Conservation (phyloP, 2,888 invertebrate genomes). For the Argynnis bischoffii region DNA sequence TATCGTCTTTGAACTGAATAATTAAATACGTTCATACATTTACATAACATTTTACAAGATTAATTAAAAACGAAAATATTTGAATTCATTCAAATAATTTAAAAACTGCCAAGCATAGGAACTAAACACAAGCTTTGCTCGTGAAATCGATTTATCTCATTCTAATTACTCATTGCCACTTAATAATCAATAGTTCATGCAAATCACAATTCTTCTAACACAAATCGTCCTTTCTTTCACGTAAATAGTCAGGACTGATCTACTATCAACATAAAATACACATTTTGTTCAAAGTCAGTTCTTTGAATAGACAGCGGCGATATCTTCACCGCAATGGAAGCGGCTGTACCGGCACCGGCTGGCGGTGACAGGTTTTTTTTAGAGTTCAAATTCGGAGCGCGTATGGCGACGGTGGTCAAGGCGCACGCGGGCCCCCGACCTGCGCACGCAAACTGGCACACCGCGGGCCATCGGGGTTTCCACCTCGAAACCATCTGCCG, state of each 20-base stretch:
- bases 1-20: slow-evolving; percentile 16
- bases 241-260: slow-evolving; percentile 51
- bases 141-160: slow-evolving; percentile 58
- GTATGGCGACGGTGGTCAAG: slow-evolving; percentile 76
- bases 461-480: slow-evolving; percentile 61
- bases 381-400: slow-evolving; percentile 79
- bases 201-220: slow-evolving; percentile 48
- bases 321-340: slow-evolving; percentile 42
- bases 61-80: slow-evolving; percentile 23
- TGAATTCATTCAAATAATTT: slow-evolving; percentile 21
- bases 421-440: slow-evolving; percentile 64
- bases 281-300: slow-evolving; percentile 49
- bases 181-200: slow-evolving; percentile 51
- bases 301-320: slow-evolving; percentile 59
- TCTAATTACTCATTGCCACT: slow-evolving; percentile 56
- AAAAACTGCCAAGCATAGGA: slow-evolving; percentile 61
- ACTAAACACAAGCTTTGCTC: slow-evolving; percentile 80
- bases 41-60: slow-evolving; percentile 20
- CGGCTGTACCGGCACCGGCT: slow-evolving; percentile 37
- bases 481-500: slow-evolving; percentile 68
- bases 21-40: slow-evolving; percentile 11
- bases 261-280: slow-evolving; percentile 52
- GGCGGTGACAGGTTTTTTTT: slow-evolving; percentile 46
- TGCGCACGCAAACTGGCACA: slow-evolving; percentile 48
- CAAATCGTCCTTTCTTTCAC: slow-evolving; percentile 37